Base-by-base conservation (phyloP, 2,113 vertebrate species). In the Cyanistes caeruleus region DNA sequence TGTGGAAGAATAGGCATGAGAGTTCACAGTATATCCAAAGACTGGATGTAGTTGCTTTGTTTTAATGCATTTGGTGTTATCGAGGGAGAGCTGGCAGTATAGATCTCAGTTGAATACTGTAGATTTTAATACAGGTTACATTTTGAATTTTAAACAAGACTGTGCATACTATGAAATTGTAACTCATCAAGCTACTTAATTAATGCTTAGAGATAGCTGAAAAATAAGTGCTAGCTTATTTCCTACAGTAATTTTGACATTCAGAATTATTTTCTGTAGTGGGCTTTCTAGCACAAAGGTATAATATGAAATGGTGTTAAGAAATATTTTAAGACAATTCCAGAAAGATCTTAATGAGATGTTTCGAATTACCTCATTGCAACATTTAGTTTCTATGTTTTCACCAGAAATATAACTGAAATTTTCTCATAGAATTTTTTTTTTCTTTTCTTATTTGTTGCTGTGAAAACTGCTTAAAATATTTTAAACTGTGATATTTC, bases 111-210 rank as follows among this genome's bases (percentile, higher is more conserved):
- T 53, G 28, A 87, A 49, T 79, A 44, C 20, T 65, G 37, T 41
- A 79, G 48, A 31, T 91, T 84, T 87, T 74, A 44, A 77, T 27
- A 74, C 12, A 62, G 20, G 30, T 25, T 79, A 52, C 13, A 25
- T 59, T 65, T 39, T 87, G 41, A 94, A 76, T 87, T 86, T 83
- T 35, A 83, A 90, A 76, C 41, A 65, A 83, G 77, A 13, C 15
- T 80, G 27, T 74, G n/a, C 33, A 72, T 46, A 33, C 17, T 49
- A 46, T 49, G 44, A 59, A 92, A 90, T 79, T 13, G 13, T 49
- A 84, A 76, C 69, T 83, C 43, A 87, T 76, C 59, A 65, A 92
- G 25, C 33, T 53, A 55, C 23, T 53, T 94, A 88, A 91, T 84
- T 62, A 89, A 68, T 79, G 48, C 24, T 84, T 72, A 79, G 74